Evolutionary conservation across 2,888 invertebrate species (phyloP), one percentile per base, ranked within the genome.

Genomic region (Tuberolachnus salignus): DNA sequence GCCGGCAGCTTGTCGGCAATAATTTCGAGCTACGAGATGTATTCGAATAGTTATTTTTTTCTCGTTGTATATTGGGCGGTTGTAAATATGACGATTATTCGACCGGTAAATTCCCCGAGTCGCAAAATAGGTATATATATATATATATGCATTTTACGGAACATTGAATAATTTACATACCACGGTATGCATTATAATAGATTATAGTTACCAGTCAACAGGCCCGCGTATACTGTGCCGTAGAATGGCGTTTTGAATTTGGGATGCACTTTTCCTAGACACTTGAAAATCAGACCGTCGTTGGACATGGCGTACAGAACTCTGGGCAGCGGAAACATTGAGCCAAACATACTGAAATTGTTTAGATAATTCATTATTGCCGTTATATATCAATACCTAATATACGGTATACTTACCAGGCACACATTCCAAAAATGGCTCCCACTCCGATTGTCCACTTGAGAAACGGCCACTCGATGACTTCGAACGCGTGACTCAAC

Each of bases 241-340:
- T 90, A 85, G 0, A 92, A 87, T 0, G 94, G 95, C 0, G 94
- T 91, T 81, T 92, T 90, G 74, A 91, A 92, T 23, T 87, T 88
- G 0, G 89, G 87, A 85, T 90, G 90, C 14, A 96, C 89, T 82
- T 88, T 89, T 11, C 92, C 91, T 83, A 94, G 87, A 85, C 89
- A 89, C 80, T 88, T 88, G 84, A 93, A 92, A 64, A 95, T 87
- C 6, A 95, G 86, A 0, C 95, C 94, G 84, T 96, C 95, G 1
- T 90, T 88, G 0, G 95, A 91, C 95, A 96, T 95, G 0, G 94
- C 91, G 85, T 95, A 95, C 69, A 95, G 91, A 44, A 95, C 89
- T 21, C 95, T 88, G 0, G 95, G 93, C 80, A 95, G 85, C 0
- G 94, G 93, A 84, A 92, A 94, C 86, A 95, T 89, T 0, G 92